A percentile compares a stretch with the other conserved stretches of the same genome.
phyloP scores from a whole-genome alignment of 2,888 invertebrate genomes.

The Pelosia muscerda region DNA sequence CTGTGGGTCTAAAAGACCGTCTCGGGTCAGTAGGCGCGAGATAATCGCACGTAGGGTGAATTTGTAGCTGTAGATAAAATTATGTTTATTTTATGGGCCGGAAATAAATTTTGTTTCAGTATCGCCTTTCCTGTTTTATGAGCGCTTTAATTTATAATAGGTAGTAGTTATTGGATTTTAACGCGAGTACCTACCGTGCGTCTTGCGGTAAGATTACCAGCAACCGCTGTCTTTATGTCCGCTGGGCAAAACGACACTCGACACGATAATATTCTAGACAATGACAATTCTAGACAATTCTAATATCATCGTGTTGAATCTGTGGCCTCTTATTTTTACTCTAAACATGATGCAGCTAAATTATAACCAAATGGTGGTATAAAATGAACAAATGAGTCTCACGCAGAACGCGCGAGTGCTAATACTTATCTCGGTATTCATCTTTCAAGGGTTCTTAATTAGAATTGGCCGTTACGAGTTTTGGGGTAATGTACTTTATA shows the following conservation, averaged over 20 bases:
- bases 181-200: background rate
- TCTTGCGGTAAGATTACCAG: background rate
- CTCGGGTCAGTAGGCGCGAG: conserved; percentile 51
- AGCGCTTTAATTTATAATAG: background rate
- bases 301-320: background rate
- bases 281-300: too few species aligned
- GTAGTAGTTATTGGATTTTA: conserved; percentile 4
- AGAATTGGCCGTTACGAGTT: conserved; percentile 68
- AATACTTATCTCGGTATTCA: conserved; percentile 76
- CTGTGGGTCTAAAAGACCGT: conserved; percentile 42
- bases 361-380: conserved; percentile 30
- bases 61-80: conserved; percentile 13
- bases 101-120: conserved; percentile 11
- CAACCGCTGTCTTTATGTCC: too few species aligned
- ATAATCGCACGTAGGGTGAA: conserved; percentile 41
- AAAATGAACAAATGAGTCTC: conserved; percentile 48
- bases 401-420: conserved; percentile 57
- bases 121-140: background rate
- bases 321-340: background rate
- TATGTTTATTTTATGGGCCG: conserved; percentile 8
- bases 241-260: too few species aligned
- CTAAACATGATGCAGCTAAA: conserved; percentile 13
- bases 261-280: too few species aligned
- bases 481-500: conserved; percentile 35
- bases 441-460: conserved; percentile 80